These are phyloP conservation scores for Mellilla xanthometata DNA, from an alignment of 2,888 invertebrate genomes.

Conservation along the genomic window DNA sequence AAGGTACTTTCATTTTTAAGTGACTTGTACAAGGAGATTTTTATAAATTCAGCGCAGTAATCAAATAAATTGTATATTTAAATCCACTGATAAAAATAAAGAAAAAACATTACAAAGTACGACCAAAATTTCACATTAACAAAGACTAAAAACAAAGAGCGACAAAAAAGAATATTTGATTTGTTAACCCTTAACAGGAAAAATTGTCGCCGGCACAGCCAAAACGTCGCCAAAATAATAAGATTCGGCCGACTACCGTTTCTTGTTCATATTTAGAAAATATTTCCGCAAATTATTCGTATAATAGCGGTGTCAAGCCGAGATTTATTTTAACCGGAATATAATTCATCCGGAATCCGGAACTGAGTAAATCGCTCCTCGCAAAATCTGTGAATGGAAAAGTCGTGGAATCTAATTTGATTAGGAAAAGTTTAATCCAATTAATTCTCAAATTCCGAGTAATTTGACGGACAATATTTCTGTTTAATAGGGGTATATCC, in stretches of 20 bases:
- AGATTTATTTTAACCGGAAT: constrained; percentile 33
- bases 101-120: background rate
- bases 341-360: constrained; percentile 33
- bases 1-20: constrained; percentile 18
- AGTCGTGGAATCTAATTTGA: constrained; percentile 13
- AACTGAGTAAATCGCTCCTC: constrained; percentile 29
- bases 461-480: background rate
- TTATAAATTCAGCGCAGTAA: too few relatives aligned
- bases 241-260: constrained; percentile 18
- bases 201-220: constrained; percentile 2
- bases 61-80: too few relatives aligned
- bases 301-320: constrained; percentile 27
- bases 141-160: background rate
- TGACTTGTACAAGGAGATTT: too few relatives aligned
- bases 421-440: constrained; percentile 9
- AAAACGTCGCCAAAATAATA: constrained; percentile 7
- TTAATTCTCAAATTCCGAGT: constrained; percentile 7
- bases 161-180: constrained; percentile 3
- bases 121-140: too few relatives aligned
- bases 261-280: constrained; percentile 11
- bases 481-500: too few relatives aligned
- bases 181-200: constrained; percentile 12
- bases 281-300: constrained; percentile 25
- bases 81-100: background rate
- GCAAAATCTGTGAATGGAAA: constrained; percentile 21